Conservation (phyloP, 1,140 invertebrate genomes). For the Steinernema khuongi region DNA sequence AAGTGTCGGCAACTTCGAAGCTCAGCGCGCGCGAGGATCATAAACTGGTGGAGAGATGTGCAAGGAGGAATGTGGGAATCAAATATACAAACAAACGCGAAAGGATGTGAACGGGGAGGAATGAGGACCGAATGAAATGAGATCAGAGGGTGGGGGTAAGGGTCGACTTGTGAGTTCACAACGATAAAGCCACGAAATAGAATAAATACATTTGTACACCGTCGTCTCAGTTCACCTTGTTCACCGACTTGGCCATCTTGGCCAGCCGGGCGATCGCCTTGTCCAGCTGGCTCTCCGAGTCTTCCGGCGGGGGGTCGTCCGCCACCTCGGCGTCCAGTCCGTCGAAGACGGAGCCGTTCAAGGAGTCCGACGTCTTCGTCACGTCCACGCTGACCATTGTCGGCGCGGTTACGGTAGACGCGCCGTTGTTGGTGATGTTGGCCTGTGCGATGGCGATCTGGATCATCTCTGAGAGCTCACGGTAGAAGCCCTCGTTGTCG, state of each 20-base stretch:
- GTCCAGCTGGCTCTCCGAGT: constrained; percentile 3
- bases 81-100: too few relatives aligned
- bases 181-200: neutral
- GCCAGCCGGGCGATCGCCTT: neutral
- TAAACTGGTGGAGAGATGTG: too few relatives aligned
- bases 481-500: neutral
- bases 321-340: neutral
- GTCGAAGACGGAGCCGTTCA: neutral
- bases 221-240: constrained; percentile 10
- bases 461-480: neutral
- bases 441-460: neutral
- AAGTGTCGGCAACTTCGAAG: too few relatives aligned
- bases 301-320: neutral
- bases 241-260: neutral
- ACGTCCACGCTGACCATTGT: neutral
- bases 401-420: neutral
- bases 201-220: constrained; percentile 1
- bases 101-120: too few relatives aligned
- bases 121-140: too few relatives aligned
- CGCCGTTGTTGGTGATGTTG: neutral
- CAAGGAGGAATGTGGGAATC: too few relatives aligned
- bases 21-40: too few relatives aligned
- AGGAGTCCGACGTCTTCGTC: neutral
- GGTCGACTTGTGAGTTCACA: too few relatives aligned
- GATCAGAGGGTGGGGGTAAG: too few relatives aligned